Percentiles rank a stretch among this genome's conserved stretches.
These are phyloP conservation scores for Horisme vitalbata DNA, from an alignment of 2,888 invertebrate genomes.

Conservation along the genomic window DNA sequence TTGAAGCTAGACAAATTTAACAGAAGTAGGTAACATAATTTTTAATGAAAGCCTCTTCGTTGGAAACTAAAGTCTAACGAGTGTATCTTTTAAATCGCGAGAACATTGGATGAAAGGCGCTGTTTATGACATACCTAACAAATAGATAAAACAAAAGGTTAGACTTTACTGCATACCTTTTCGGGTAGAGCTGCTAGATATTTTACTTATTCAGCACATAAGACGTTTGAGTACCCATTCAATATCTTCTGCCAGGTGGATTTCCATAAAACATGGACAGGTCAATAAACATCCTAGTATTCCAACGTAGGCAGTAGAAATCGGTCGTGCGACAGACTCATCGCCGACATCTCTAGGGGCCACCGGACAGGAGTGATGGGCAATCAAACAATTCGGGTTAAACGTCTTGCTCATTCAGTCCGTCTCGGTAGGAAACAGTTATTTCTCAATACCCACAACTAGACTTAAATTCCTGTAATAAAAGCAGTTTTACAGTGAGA, in stretches of 20 bases:
- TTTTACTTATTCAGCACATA: constrained; percentile 5
- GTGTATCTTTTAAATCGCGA: not conserved
- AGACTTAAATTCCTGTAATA: constrained; percentile 5
- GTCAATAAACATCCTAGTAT: constrained; percentile 40
- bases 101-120: not conserved
- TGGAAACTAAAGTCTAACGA: not conserved
- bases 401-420: constrained; percentile 46
- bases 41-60: too few species aligned
- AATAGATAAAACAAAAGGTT: not conserved
- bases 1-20: too few species aligned
- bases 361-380: constrained; percentile 52
- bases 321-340: constrained; percentile 36
- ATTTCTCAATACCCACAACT: constrained; percentile 42
- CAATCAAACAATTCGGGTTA: constrained; percentile 77
- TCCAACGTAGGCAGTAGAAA: constrained; percentile 35
- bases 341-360: constrained; percentile 40
- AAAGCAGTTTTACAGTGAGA: constrained; percentile 1
- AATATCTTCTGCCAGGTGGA: constrained; percentile 7
- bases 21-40: too few species aligned
- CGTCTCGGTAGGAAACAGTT: constrained; percentile 35
- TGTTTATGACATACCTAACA: not conserved
- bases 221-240: constrained; percentile 6
- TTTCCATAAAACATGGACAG: constrained; percentile 28
- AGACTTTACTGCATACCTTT: constrained; percentile 2
- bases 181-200: not conserved